Evolutionary conservation across 1,140 invertebrate species (phyloP).

Genomic region (Marisa cornuarietis): DNA sequence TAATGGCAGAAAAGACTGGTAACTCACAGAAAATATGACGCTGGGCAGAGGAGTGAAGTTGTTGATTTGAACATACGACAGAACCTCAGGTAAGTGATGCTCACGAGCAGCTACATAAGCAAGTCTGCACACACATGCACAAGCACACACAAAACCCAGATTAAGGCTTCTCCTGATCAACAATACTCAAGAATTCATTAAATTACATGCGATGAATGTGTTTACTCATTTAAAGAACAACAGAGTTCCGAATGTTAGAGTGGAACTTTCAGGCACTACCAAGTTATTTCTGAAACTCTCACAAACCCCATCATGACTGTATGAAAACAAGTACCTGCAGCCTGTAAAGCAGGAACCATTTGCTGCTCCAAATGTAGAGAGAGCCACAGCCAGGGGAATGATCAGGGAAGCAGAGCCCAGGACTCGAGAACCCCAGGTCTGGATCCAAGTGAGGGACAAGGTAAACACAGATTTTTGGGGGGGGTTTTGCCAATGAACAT

Average conservation of each 20-base stretch:
- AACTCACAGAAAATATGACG: constrained; percentile 22
- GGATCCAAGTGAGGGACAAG: neutral
- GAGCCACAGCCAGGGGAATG: constrained; percentile 51
- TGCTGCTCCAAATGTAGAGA: constrained; percentile 55
- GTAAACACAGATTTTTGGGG: too few relatives aligned
- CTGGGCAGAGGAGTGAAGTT: constrained; percentile 86
- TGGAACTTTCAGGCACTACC: too few relatives aligned
- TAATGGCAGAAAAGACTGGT: neutral
- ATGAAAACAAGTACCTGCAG: constrained; percentile 40
- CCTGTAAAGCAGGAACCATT: constrained; percentile 53
- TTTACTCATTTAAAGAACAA: too few relatives aligned
- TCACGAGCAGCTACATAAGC: constrained; percentile 89
- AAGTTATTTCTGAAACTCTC: too few relatives aligned
- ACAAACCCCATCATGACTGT: too few relatives aligned
- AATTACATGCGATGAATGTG: too few relatives aligned
- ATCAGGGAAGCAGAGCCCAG: constrained; percentile 42
- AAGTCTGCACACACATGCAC: constrained; percentile 33
- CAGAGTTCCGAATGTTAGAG: too few relatives aligned
- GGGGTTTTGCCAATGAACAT: too few relatives aligned
- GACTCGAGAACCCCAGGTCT: constrained; percentile 51
- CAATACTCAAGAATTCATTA: too few relatives aligned
- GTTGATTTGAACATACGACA: constrained; percentile 88
- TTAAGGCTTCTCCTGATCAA: too few relatives aligned
- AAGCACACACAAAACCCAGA: neutral
- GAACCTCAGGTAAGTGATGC: constrained; percentile 87